phyloP scores from a whole-genome alignment of 2,113 vertebrate genomes.

The Xenopus laevis region DNA sequence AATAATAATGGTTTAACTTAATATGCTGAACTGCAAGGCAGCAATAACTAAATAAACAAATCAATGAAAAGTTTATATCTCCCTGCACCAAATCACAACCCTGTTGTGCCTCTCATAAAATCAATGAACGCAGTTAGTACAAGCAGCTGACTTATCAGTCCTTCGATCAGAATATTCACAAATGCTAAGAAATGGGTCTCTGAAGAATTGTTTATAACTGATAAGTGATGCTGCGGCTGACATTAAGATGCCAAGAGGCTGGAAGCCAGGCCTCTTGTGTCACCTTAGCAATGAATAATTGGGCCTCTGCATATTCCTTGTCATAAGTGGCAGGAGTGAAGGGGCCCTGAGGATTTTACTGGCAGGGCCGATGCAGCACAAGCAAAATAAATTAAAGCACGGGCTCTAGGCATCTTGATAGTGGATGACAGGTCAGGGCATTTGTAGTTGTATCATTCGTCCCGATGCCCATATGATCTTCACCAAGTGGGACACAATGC shows the following conservation, averaged over 20 bases:
- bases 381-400: conserved; percentile 94
- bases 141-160: conserved; percentile 56
- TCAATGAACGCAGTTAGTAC: conserved; percentile 42
- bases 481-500: conserved; percentile 54
- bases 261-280: conserved; percentile 79
- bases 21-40: too few relatives aligned
- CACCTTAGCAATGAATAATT: conserved; percentile 90
- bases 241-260: conserved; percentile 62
- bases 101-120: conserved; percentile 7
- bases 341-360: conserved; percentile 85
- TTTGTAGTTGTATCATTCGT: conserved; percentile 69
- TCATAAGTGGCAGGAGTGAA: conserved; percentile 87
- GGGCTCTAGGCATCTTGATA: conserved; percentile 85
- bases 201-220: conserved; percentile 81
- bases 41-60: conserved; percentile 26
- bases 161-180: conserved; percentile 71
- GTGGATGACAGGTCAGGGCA: conserved; percentile 86
- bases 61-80: conserved; percentile 56
- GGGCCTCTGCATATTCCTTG: conserved; percentile 90
- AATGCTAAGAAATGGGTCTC: conserved; percentile 65
- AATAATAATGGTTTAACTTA: too few relatives aligned
- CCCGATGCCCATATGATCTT: conserved; percentile 83
- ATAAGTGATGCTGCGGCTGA: conserved; percentile 78
- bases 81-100: conserved; percentile 25
- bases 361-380: conserved; percentile 78